Base-by-base conservation (phyloP, 2,113 vertebrate species). In the Engraulis encrasicolus region DNA sequence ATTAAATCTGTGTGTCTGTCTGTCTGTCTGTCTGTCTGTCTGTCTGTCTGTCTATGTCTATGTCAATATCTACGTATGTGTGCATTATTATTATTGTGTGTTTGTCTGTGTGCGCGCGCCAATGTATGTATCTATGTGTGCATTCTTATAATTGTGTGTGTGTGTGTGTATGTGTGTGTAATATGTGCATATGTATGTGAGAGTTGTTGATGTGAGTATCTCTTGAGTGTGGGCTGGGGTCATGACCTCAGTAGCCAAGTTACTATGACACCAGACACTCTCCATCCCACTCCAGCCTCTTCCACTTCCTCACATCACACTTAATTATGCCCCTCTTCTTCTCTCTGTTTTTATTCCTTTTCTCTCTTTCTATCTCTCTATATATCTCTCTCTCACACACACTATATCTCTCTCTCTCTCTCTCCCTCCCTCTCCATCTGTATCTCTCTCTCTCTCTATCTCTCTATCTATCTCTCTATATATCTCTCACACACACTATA, bases 181-280 rank as follows among this genome's bases (percentile, higher is more conserved):
- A 58, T 58, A 87, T 85, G n/a, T n/a, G 88, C 54, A 58, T 87
- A 89, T 89, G 85, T 90, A 79, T 90, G 92, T 91, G 91, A 94
- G 94, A 94, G 89, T 87, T 94, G 92, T 94, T 94, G 90, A n/a
- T n/a, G n/a, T n/a, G 91, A 93, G 92, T 92, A 93, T 94, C 93
- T 94, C 94, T 96, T 93, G 91, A 97, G 93, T 90, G 90, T 88
- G 89, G 89, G 90, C 92, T 91, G 82, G 89, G 90, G 95, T 93
- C 93, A 88, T 54, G 77, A 93, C 87, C 89, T 90, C 84, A 88
- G 78, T n/a, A n/a, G n/a, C 92, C 83, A 90, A 94, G 94, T 93
- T 92, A 92, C 94, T 96, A 92, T 94, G 94, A 94, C 89, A 90
- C 94, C 95, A 92, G 91, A 92, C 90, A 88, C 86, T 85, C 88